Base-by-base conservation (phyloP, 2,797 vertebrate genomes). In the Falco naumanni region DNA sequence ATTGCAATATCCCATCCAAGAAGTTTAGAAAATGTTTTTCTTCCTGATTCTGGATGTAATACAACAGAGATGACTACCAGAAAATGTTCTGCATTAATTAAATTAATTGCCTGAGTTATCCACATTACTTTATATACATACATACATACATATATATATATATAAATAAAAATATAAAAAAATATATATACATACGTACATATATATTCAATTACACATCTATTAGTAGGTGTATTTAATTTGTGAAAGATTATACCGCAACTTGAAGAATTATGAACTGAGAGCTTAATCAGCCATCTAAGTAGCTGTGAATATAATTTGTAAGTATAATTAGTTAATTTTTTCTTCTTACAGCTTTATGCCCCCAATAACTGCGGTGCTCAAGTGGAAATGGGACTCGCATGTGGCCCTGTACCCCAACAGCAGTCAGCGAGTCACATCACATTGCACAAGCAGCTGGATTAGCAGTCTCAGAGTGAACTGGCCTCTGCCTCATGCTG, bases 321-420 rank as follows among this genome's bases (percentile, higher is more conserved):
- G 87, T 89, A 89, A 94, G 76, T 94, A 93, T 78, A 91, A 95
- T 90, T 39, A 95, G 19, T 68, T 84, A 50, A 18, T 92, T 74
- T 95, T 87, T 89, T 74, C 79, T 77, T 37, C 79, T 81, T 59
- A 64, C 5, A 68, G 53, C 33, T 91, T 74, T 70, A 71, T 59
- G 33, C 4, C 41, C 50, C 39, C 17, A 76, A 0, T 71, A 84
- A 93, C 37, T 90, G 70, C 50, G 43, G 20, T 10, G 50, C 53
- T 95, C 41, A 57, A 78, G 85, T 95, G 72, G 69, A 57, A 84
- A 20, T 28, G 53, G 75, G 61, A 95, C 45, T 72, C 0, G 7
- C 76, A 77, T n/a, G 90, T 88, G 82, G 50, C 69, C 79, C 26
- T 47, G 37, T 47, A 85, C 71, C 69, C 50, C 45, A 18, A 70